Evolutionary conservation across 2,888 invertebrate species (phyloP), one percentile per base, ranked within the genome.

Genomic region (Alcis repandata): DNA sequence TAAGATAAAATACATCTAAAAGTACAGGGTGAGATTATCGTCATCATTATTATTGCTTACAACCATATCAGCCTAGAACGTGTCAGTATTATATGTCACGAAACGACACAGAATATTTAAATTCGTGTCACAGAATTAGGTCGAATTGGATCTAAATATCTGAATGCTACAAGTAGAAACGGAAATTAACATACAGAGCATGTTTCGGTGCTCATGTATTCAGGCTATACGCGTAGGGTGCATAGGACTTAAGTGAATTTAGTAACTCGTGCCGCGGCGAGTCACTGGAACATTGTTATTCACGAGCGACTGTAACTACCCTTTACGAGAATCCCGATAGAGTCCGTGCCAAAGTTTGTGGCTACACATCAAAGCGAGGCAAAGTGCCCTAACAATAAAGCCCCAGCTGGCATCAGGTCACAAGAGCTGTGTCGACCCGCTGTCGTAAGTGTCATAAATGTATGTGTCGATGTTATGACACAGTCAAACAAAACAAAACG

Each of bases 251-350:
- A 70, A 69, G 63, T 67, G 61, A 60, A 60, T 65, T 67, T 53
- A 64, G 59, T 46, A 71, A 69, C 56, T 69, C 66, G 41, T 59
- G 64, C 49, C 17, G 38, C 27, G 20, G 58, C 61, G 19, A 56
- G 63, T 62, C 60, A 48, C 46, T 15, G 43, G 52, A 32, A 49
- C 63, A 63, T 71, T 71, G 68, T 49, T 70, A 73, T 71, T 71
- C 70, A 63, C 65, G 46, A 41, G 59, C 32, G 53, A 20, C 38
- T 51, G n/a, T 52, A 58, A 63, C 70, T 59, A 53, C 59, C 48
- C 59, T 33, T 27, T 45, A 46, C 53, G 51, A 52, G 59, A 36
- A 33, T 62, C 56, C 43, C 36, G 9, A 13, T 51, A 20, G 20
- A 38, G 36, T 51, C 0, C 19, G 19, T 9, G 51, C 36, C 51